Conservation (phyloP, 2,797 vertebrate genomes). For the Brachyalestes nurse region DNA sequence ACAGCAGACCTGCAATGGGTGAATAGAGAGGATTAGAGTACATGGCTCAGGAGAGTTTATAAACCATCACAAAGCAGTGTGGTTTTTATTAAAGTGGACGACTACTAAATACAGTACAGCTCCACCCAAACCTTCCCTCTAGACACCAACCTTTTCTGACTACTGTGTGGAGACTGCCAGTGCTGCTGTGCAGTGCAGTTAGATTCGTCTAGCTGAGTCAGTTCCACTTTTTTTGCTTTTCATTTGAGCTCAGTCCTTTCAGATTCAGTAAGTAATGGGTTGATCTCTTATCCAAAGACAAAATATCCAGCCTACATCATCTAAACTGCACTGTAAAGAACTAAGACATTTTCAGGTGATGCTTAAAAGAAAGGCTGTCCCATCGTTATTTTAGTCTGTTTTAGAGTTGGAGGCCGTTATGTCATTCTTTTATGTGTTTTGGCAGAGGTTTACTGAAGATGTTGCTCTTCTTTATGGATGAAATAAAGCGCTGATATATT, state of each 20-base stretch:
- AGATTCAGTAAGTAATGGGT: not conserved
- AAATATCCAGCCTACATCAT: not conserved
- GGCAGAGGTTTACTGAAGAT: slow-evolving; percentile 32
- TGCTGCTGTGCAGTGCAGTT: not conserved
- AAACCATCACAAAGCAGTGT: not conserved
- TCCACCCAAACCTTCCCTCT: not conserved
- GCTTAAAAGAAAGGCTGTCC: slow-evolving; percentile 3
- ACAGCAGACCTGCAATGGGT: not conserved
- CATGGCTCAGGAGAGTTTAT: not conserved
- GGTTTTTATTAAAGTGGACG: not conserved
- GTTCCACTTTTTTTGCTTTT: not conserved
- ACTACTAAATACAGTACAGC: not conserved
- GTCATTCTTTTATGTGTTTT: slow-evolving; percentile 34
- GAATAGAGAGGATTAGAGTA: not conserved
- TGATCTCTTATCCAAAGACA: not conserved
- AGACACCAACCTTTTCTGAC: not conserved
- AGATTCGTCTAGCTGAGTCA: not conserved
- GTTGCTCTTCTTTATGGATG: slow-evolving; percentile 31
- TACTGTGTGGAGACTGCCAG: not conserved
- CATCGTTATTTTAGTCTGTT: slow-evolving; percentile 21
- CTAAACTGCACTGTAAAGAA: slow-evolving; percentile 12
- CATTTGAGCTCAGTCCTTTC: not conserved
- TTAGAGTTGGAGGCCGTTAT: slow-evolving; percentile 13
- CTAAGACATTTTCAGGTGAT: slow-evolving; percentile 30
- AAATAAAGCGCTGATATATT: slow-evolving; percentile 44